Conservation (phyloP, 2,113 vertebrate genomes). For the Alectura lathami region DNA sequence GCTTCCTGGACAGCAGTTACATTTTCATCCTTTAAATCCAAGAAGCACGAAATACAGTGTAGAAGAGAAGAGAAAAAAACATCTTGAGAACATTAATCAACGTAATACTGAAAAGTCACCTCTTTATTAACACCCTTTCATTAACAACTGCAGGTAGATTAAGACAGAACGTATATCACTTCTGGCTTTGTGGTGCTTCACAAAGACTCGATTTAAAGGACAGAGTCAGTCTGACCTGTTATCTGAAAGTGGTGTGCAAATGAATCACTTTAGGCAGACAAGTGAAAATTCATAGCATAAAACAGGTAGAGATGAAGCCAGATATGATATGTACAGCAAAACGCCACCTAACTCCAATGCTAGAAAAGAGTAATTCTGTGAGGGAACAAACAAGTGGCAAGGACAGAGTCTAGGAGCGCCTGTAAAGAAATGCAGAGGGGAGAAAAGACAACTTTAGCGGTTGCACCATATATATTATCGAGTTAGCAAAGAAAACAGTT, state of each 20-base stretch:
- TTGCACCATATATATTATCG: not conserved
- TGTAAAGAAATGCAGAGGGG: not conserved
- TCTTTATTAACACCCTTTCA: not conserved
- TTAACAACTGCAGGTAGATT: not conserved
- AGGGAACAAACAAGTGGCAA: not conserved
- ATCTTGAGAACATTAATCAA: not conserved
- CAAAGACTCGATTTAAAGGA: not conserved
- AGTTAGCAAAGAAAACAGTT: not conserved
- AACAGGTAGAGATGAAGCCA: not conserved
- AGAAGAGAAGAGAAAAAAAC: constrained; percentile 17
- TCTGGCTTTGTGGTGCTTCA: not conserved
- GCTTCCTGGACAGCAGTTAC: constrained; percentile 52
- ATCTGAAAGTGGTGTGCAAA: not conserved
- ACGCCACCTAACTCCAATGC: not conserved
- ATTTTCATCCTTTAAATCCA: constrained; percentile 70
- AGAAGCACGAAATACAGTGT: constrained; percentile 23
- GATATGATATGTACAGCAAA: not conserved
- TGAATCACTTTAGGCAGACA: not conserved
- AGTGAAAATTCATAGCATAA: not conserved
- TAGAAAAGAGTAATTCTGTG: not conserved
- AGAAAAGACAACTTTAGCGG: not conserved
- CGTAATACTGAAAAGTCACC: not conserved
- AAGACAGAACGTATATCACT: not conserved
- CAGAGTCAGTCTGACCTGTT: not conserved
- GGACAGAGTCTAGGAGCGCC: not conserved